These are phyloP conservation scores for Rousettus madagascariensis DNA, from an alignment of 2,797 vertebrate genomes.

Conservation along the genomic window DNA sequence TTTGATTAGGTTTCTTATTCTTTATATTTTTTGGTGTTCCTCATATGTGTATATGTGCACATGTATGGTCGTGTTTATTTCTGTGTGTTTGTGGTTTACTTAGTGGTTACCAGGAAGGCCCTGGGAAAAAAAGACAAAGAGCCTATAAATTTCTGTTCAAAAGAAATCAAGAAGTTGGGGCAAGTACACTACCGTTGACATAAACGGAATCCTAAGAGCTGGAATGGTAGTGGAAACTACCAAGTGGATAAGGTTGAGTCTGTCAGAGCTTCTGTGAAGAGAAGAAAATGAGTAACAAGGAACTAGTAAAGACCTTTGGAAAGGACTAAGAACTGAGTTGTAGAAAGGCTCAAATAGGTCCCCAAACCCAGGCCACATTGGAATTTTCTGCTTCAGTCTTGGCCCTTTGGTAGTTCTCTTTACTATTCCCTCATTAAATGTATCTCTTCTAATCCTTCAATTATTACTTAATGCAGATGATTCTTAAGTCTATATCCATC, in stretches of 20 bases:
- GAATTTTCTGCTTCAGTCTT: background rate
- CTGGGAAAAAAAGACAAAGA: background rate
- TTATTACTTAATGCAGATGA: background rate
- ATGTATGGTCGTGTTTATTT: background rate
- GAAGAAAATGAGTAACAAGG: background rate
- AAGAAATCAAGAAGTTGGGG: background rate
- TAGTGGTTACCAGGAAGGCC: background rate
- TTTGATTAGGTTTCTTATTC: background rate
- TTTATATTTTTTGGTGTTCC: background rate
- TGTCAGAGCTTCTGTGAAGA: background rate
- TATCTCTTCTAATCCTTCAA: background rate
- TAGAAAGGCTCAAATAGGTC: background rate
- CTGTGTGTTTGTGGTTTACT: background rate
- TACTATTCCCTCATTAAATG: background rate
- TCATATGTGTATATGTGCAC: background rate
- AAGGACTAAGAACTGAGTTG: background rate
- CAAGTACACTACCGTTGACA: background rate
- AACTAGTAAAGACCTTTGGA: background rate
- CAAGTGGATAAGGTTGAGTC: background rate
- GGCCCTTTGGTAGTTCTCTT: background rate
- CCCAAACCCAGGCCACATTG: background rate
- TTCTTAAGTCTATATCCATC: background rate
- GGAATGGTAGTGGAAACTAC: background rate
- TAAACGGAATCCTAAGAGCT: background rate
- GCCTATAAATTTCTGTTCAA: background rate